Evolutionary conservation across 1,140 invertebrate genomes (phyloP), one percentile per base, ranked within the genome.

Genomic region (Vanessa tameamea): DNA sequence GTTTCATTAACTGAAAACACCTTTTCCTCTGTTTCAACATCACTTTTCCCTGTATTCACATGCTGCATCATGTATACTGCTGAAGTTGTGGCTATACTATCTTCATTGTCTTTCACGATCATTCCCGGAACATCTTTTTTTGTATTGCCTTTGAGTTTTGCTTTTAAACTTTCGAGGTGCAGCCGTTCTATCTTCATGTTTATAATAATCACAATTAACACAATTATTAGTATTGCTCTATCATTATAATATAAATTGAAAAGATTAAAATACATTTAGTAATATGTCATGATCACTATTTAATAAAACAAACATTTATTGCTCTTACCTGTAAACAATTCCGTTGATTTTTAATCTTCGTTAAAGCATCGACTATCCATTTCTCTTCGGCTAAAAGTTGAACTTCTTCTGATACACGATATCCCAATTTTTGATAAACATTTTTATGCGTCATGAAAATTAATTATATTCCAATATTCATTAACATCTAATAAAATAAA

Each of bases 341-440:
- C 31, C 84, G 78, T 69, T 90, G 83, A 9, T 81, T 81, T 79
- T 82, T 88, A 20, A 91, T 79, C 71, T 85, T 82, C 43, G 48
- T 77, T 31, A 91, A 71, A 3, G 87, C 78, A 2, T 85, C 78
- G 26, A 86, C 69, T 16, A 91, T 87, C 87, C 87, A 90, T 75
- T 87, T 87, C 64, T 87, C 78, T 74, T 90, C 88, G 2, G 86
- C 81, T 20, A 85, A 64, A 23, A 90, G 74, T 64, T 89, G 87
- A 5, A 79, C 59, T 75, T 89, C 87, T 72, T 87, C 81, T 3
- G 84, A 80, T n/a, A 87, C 76, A 3, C 76, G 77, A 23, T 73
- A 64, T 43, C 73, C 81, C 16, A 87, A 69, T 37, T 71, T 80
- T 43, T 71, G 65, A 15, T 75, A 72, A 13, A 77, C 68, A 55